Percentiles rank a stretch among this genome's conserved stretches.
phyloP scores from a whole-genome alignment of 2,797 vertebrate genomes.

The Kryptopterus vitreolus region DNA sequence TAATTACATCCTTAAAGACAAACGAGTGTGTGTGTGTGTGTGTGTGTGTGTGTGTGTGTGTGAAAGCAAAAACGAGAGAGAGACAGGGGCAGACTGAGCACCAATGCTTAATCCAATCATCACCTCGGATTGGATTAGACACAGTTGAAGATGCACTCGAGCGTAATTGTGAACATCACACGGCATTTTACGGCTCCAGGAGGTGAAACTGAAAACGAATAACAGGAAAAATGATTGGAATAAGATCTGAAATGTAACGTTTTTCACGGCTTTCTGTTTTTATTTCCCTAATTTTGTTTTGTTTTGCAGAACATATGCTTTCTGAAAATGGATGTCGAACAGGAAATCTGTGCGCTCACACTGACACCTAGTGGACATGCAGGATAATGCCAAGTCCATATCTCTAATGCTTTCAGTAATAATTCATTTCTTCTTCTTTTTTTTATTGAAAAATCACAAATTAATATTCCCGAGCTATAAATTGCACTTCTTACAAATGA shows the following conservation, averaged over 20 bases:
- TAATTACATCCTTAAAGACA: no score
- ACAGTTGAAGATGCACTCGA: neutral
- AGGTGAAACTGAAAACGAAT: neutral
- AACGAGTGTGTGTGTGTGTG: no score
- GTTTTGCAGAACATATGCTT: conserved; percentile 13
- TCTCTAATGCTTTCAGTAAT: no score
- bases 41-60: no score
- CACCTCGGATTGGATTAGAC: neutral
- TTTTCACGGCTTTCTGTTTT: conserved; percentile 2
- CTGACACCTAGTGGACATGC: conserved; percentile 24
- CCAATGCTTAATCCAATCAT: neutral
- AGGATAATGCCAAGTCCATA: neutral
- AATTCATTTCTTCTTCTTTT: no score
- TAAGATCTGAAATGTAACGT: conserved; percentile 18
- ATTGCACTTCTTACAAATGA: neutral
- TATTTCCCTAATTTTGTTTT: neutral
- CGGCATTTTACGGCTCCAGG: neutral
- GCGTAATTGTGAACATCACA: neutral
- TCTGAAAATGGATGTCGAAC: no score
- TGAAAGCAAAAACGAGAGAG: no score
- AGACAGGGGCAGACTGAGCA: neutral
- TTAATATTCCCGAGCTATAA: no score
- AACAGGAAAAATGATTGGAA: neutral
- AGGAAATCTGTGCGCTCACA: neutral
- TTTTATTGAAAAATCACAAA: no score